Evolutionary conservation across 2,888 invertebrate genomes (phyloP).

Genomic region (Carabus problematicus): DNA sequence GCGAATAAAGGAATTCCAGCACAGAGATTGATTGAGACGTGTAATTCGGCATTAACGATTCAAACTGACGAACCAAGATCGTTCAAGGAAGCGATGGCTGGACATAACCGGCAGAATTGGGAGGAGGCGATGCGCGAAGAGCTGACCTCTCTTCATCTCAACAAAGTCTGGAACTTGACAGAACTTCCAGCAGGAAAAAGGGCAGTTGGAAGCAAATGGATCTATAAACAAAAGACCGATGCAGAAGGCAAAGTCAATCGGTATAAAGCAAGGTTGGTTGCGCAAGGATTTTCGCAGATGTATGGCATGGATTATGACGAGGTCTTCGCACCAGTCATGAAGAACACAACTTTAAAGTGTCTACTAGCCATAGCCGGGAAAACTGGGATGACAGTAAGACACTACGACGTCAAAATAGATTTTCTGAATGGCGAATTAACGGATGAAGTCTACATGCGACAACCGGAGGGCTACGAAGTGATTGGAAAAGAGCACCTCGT

Average conservation of each 20-base stretch:
- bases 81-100: neutral
- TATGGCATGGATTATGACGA: conserved; percentile 2
- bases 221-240: neutral
- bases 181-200: neutral
- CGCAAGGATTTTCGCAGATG: neutral
- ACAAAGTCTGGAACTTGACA: neutral
- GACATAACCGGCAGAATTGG: neutral
- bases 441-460: conserved; percentile 30
- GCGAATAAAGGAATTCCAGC: neutral
- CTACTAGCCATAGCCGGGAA: conserved; percentile 43
- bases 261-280: neutral
- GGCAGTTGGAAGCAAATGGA: neutral
- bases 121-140: neutral
- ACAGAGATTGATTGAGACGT: neutral
- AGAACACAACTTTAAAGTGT: conserved; percentile 44
- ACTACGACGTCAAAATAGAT: conserved; percentile 27
- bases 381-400: conserved; percentile 23
- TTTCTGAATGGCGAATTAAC: conserved; percentile 29
- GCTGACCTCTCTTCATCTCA: neutral
- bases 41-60: neutral
- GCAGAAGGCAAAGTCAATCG: conserved; percentile 30
- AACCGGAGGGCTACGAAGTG: conserved; percentile 24
- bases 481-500: conserved; percentile 13
- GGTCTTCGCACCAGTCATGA: neutral
- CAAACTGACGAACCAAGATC: neutral